phyloP scores from a whole-genome alignment of 2,113 vertebrate species.

The Columba livia region DNA sequence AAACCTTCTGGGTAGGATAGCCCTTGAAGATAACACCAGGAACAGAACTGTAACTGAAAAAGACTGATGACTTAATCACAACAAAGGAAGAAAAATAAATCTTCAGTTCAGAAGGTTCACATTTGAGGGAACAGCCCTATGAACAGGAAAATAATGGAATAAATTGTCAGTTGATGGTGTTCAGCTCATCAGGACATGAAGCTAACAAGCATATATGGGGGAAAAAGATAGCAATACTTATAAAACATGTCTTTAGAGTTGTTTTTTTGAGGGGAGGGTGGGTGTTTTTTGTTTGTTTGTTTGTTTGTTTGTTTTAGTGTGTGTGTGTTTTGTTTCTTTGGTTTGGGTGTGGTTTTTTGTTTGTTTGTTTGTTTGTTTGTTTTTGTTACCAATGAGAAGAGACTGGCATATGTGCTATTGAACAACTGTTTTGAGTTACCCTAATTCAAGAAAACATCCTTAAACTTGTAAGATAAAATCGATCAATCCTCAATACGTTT shows the following conservation, averaged over 20 bases:
- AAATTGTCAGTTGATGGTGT: background rate
- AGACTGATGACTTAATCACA: background rate
- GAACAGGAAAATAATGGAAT: background rate
- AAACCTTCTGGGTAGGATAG: background rate
- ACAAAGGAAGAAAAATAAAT: background rate
- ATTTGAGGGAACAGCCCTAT: background rate
- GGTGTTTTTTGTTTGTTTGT: no score
- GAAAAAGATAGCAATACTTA: background rate
- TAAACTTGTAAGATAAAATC: background rate
- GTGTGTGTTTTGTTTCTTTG: no score
- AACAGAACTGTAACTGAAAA: background rate
- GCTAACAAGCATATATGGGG: background rate
- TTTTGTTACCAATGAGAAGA: background rate
- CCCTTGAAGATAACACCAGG: background rate
- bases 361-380: no score
- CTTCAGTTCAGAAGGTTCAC: background rate
- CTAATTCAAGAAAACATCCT: background rate
- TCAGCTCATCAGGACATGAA: background rate
- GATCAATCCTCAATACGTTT: background rate
- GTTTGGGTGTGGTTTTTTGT: no score
- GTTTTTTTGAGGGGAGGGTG: no score
- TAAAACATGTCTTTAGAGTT: rapidly evolving
- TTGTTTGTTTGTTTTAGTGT: no score
- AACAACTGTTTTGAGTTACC: background rate
- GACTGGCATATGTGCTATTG: background rate